A percentile compares a stretch with the other conserved stretches of the same genome.
phyloP scores from a whole-genome alignment of 2,888 invertebrate genomes.

The Morpho deidamia region DNA sequence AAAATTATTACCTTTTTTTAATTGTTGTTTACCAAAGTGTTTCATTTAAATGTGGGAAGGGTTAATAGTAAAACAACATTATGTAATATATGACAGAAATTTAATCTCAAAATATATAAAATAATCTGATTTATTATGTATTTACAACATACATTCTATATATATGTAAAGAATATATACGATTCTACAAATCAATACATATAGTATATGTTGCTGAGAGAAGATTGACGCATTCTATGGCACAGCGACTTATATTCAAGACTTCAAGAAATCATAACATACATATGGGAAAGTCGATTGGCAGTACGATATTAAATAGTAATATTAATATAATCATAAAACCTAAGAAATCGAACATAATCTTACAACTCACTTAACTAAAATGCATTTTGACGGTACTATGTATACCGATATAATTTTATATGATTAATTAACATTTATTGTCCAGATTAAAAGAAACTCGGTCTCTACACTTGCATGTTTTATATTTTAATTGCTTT shows the following conservation, averaged over 20 bases:
- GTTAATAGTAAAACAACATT: slow-evolving; percentile 36
- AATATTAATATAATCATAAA: slow-evolving; percentile 8
- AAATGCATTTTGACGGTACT: neutral
- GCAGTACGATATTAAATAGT: slow-evolving; percentile 38
- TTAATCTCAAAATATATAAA: slow-evolving; percentile 71
- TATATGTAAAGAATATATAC: slow-evolving; percentile 21
- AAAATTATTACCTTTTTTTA: too few relatives aligned
- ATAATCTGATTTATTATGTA: slow-evolving; percentile 55
- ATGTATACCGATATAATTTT: neutral
- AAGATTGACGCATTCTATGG: slow-evolving; percentile 42
- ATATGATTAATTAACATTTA: slow-evolving; percentile 1
- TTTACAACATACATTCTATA: slow-evolving; percentile 39
- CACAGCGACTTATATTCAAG: slow-evolving; percentile 41
- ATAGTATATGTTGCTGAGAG: slow-evolving; percentile 13
- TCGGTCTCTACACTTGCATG: slow-evolving; percentile 1
- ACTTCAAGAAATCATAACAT: slow-evolving; percentile 17
- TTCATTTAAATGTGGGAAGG: neutral
- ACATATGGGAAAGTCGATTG: slow-evolving; percentile 34
- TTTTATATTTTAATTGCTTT: neutral
- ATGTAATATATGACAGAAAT: slow-evolving; percentile 50
- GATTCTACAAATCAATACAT: slow-evolving; percentile 12
- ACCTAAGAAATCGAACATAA: slow-evolving; percentile 10
- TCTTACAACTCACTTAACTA: neutral
- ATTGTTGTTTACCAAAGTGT: too few relatives aligned
- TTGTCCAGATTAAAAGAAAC: slow-evolving; percentile 6